Evolutionary conservation across 2,113 vertebrate species (phyloP).

Genomic region (Spheniscus mendiculus): DNA sequence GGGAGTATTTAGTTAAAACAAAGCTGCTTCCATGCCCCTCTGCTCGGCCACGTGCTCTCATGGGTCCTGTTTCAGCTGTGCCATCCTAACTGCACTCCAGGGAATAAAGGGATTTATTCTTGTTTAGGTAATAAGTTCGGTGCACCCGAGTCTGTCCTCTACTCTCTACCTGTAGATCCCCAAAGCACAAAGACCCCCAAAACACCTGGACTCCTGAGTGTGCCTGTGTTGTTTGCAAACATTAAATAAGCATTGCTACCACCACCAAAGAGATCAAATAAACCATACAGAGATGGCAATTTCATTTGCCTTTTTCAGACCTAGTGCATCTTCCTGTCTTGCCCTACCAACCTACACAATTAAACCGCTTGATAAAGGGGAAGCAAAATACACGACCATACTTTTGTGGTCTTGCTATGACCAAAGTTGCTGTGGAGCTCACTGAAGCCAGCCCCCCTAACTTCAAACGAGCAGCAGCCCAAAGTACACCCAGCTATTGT

Average conservation of each 20-base stretch:
- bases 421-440: not conserved
- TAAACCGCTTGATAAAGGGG: not conserved
- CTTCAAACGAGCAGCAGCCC: rapidly evolving
- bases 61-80: not conserved
- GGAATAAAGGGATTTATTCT: not conserved
- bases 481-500: not conserved
- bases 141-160: not conserved
- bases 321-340: not conserved
- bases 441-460: not conserved
- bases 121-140: not conserved
- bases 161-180: not conserved
- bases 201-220: not conserved
- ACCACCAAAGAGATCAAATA: not conserved
- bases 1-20: not conserved
- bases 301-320: not conserved
- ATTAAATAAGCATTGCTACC: not conserved
- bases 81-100: not conserved
- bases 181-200: not conserved
- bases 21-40: not conserved
- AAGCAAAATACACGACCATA: not conserved
- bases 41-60: not conserved
- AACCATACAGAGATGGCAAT: not conserved
- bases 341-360: not conserved
- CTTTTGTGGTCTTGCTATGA: not conserved
- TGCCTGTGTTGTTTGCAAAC: not conserved